Base-by-base conservation (phyloP, 2,797 vertebrate species). In the Sternotherus odoratus region DNA sequence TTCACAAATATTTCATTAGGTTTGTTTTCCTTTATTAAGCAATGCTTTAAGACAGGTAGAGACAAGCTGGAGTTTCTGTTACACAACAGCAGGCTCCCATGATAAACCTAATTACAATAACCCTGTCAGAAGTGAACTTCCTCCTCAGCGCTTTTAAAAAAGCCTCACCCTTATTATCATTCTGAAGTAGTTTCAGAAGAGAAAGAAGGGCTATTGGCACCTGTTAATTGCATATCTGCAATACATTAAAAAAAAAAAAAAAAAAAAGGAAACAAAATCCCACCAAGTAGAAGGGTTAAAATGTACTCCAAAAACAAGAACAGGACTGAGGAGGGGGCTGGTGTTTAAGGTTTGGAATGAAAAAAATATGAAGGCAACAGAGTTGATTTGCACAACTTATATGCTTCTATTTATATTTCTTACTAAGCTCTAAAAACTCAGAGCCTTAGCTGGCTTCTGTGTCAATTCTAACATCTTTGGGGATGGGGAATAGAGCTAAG, bases 31-130 rank as follows among this genome's bases (percentile, higher is more conserved):
- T 97, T 94, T 92, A 86, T 98, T 98, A 98, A 97, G 98, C 98
- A 98, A 98, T 96, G 94, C 93, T 96, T 96, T 49, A 57, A 95
- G 98, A 97, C 98, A 98, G 97, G 98, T 97, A 98, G 94, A 96
- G 97, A 96, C 98, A 98, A 97, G 98, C 97, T 97, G 89, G 97
- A 98, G 98, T 98, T 98, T 98, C 98, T 98, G 98, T 98, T 98
- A 98, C 98, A 97, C 98, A 98, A 98, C 91, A 97, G 97, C 95
- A 97, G 97, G 96, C 97, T 97, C 97, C 95, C 90, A 96, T 96
- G 98, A 98, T 98, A 98, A 97, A 97, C 95, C 96, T 95, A 97
- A 98, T 98, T 97, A 98, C 97, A 98, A 97, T 98, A 98, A 98
- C 96, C 95, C 97, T 97, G 97, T 97, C 97, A 97, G 97, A 97